Percentiles rank a stretch among this genome's conserved stretches.
These are phyloP conservation scores for Pedionomus torquatus DNA, from an alignment of 2,113 vertebrate genomes.

Conservation along the genomic window DNA sequence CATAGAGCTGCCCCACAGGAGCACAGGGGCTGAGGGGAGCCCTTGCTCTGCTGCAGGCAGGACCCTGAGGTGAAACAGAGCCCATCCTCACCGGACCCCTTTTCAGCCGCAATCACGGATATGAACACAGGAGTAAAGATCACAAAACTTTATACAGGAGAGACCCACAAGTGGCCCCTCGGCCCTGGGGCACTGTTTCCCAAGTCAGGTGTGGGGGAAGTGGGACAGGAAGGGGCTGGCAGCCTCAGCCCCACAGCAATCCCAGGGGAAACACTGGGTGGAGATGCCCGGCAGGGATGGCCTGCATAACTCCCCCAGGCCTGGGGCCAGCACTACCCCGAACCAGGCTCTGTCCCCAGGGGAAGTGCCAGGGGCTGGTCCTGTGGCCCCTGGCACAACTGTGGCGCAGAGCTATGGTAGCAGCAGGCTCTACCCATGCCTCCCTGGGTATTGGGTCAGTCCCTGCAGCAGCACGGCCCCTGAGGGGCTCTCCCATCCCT, in stretches of 20 bases:
- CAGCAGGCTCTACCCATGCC: rapidly evolving
- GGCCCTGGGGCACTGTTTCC: rapidly evolving
- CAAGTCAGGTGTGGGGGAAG: rapidly evolving
- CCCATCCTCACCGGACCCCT: rapidly evolving
- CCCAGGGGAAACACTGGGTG: rapidly evolving
- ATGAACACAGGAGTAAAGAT: background rate
- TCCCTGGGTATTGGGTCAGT: background rate
- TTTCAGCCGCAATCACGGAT: rapidly evolving
- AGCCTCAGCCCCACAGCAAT: background rate
- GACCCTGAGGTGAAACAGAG: rapidly evolving
- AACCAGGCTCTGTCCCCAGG: background rate
- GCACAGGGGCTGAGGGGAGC: rapidly evolving
- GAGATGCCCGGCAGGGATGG: background rate
- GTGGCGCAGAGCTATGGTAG: rapidly evolving
- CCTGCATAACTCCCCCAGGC: rapidly evolving
- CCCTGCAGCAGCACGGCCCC: background rate
- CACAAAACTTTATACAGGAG: conserved; percentile 60
- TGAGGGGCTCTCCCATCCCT: background rate
- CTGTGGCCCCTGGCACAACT: rapidly evolving
- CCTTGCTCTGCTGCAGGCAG: too few species aligned
- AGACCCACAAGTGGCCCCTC: background rate
- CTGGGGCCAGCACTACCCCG: background rate
- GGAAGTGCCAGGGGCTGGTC: background rate
- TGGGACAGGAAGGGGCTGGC: rapidly evolving
- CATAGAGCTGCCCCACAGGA: background rate